Conservation (phyloP, 2,797 vertebrate species). For the Dendrocincla fuliginosa region DNA sequence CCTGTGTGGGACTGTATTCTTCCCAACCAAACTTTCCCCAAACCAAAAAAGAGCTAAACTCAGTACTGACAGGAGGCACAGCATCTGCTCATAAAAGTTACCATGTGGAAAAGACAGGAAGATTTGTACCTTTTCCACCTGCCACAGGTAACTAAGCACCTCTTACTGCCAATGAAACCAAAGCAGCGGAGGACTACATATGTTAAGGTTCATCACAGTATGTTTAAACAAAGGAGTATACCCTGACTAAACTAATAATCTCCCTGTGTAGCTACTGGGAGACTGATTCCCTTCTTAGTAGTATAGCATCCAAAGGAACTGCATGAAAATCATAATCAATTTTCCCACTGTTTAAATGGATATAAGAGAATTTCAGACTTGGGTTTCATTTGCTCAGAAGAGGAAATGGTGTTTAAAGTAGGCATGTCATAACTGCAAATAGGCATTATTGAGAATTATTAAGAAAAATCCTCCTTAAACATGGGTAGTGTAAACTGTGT, state of each 20-base stretch:
- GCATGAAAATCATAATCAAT: neutral
- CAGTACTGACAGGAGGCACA: neutral
- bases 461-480: neutral
- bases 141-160: neutral
- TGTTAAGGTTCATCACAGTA: neutral
- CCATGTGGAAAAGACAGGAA: neutral
- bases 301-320: neutral
- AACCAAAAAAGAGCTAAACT: neutral
- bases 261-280: neutral
- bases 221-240: neutral
- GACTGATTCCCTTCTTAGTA: neutral
- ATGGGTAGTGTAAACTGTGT: neutral
- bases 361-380: neutral
- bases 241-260: neutral
- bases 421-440: neutral
- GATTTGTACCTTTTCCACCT: neutral
- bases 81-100: neutral
- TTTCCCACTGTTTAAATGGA: neutral
- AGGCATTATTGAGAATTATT: neutral
- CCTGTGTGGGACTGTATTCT: neutral
- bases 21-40: neutral
- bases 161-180: neutral
- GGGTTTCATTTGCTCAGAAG: neutral
- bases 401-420: neutral
- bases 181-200: neutral